phyloP scores from a whole-genome alignment of 2,113 vertebrate species.

The Lepisosteus oculatus region DNA sequence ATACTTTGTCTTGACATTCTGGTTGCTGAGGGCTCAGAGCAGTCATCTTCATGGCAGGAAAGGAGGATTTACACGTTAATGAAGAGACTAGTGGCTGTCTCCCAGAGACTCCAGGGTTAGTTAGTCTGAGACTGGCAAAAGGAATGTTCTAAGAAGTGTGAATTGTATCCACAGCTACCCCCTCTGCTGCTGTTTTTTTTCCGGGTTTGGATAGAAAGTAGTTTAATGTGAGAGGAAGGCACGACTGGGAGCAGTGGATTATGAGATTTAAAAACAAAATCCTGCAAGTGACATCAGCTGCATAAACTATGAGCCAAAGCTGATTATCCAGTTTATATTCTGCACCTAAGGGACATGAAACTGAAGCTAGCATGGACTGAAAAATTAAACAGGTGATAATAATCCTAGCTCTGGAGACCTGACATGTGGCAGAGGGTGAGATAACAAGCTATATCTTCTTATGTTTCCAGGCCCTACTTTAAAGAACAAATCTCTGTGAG shows the following conservation, averaged over 20 bases:
- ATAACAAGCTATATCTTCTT: not conserved
- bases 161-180: not conserved
- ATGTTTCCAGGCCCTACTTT: not conserved
- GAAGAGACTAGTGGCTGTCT: not conserved
- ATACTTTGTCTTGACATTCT: slow-evolving; percentile 2
- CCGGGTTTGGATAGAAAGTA: not conserved
- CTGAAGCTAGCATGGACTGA: not conserved
- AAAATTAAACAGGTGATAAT: slow-evolving; percentile 19
- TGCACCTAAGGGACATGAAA: not conserved
- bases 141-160: slow-evolving; percentile 20
- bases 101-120: not conserved
- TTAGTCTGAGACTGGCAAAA: slow-evolving; percentile 28
- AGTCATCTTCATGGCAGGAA: not conserved
- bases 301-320: slow-evolving; percentile 12
- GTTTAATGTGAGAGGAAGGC: not conserved
- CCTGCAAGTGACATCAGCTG: slow-evolving; percentile 23
- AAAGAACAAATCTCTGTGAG: not conserved
- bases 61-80: not conserved
- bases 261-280: slow-evolving; percentile 10
- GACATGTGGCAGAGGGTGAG: not conserved
- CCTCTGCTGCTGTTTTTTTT: not conserved
- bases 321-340: slow-evolving; percentile 19
- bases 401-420: slow-evolving; percentile 4
- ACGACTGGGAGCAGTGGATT: slow-evolving; percentile 27
- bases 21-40: not conserved